These are phyloP conservation scores for Tor tambroides DNA, from an alignment of 2,113 vertebrate genomes.

Conservation along the genomic window DNA sequence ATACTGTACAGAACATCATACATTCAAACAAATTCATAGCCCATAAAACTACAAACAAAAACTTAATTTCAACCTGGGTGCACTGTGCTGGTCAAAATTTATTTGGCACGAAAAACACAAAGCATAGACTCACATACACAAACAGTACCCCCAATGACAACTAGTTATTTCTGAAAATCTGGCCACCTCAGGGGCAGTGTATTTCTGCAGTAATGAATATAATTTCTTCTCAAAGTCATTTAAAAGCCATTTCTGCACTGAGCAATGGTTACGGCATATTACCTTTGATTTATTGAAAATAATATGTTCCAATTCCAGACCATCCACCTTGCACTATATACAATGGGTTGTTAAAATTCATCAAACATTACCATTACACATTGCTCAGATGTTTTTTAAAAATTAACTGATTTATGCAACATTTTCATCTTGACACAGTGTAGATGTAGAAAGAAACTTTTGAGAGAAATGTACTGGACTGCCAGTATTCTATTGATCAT, in stretches of 20 bases:
- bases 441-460: neutral
- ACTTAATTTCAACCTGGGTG: neutral
- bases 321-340: too few relatives aligned
- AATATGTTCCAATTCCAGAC: too few relatives aligned
- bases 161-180: neutral
- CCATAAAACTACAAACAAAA: conserved; percentile 8
- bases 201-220: neutral
- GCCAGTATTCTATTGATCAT: neutral
- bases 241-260: too few relatives aligned
- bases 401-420: neutral
- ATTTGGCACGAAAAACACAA: neutral
- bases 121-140: neutral
- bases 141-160: neutral
- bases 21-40: neutral
- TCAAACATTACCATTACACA: neutral
- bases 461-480: neutral
- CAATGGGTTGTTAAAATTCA: neutral
- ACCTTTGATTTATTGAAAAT: too few relatives aligned
- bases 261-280: too few relatives aligned
- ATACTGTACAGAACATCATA: neutral
- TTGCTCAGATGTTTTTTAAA: neutral
- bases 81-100: neutral
- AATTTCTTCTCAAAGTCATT: too few relatives aligned
- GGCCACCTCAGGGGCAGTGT: neutral
- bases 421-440: neutral